These are phyloP conservation scores for Brachionus paranguensis DNA, from an alignment of 1,140 invertebrate genomes.

Conservation along the genomic window DNA sequence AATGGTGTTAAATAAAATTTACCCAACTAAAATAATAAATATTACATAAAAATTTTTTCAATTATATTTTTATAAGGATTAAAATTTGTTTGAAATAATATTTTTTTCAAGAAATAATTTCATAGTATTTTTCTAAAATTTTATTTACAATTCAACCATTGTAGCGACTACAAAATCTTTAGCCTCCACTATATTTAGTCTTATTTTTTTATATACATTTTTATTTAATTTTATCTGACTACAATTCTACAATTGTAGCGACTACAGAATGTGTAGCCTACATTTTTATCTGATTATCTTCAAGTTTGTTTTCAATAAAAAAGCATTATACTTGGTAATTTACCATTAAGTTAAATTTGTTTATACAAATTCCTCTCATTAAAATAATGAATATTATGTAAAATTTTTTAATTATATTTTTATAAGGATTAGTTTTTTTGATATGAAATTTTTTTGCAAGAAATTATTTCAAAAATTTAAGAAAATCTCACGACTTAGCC, in stretches of 20 bases:
- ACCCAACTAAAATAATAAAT: background rate
- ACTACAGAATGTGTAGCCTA: background rate
- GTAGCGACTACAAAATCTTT: too few species aligned
- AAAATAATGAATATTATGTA: background rate
- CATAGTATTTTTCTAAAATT: too few species aligned
- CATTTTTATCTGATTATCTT: too few species aligned
- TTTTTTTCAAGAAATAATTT: background rate
- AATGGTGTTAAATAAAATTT: background rate
- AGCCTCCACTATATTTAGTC: too few species aligned
- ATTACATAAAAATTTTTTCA: background rate
- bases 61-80: background rate
- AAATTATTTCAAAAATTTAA: background rate
- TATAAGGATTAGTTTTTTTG: background rate
- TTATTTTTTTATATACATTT: too few species aligned
- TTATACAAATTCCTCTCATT: background rate
- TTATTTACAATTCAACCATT: too few species aligned
- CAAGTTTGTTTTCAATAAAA: too few species aligned
- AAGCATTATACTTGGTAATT: too few species aligned
- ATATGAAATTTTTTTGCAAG: background rate
- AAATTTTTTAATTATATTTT: conserved; percentile 5
- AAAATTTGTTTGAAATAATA: background rate
- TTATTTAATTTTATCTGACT: too few species aligned
- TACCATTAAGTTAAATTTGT: too few species aligned
- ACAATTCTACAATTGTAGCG: background rate
- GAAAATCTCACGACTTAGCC: background rate